These are phyloP conservation scores for Podarcis raffonei DNA, from an alignment of 2,113 vertebrate genomes.

Conservation along the genomic window DNA sequence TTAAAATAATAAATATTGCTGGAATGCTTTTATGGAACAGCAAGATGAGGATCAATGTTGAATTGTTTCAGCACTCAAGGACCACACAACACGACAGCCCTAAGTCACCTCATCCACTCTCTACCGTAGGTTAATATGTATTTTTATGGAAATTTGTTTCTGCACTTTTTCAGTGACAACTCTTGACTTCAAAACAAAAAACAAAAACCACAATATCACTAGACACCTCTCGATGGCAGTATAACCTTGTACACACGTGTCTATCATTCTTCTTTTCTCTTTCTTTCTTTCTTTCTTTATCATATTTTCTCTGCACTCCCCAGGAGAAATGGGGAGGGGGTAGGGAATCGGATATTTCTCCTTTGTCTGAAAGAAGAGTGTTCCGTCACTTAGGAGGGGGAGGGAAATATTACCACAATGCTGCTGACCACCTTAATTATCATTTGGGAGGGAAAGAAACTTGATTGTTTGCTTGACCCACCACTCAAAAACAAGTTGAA, in stretches of 20 bases:
- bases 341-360: background rate
- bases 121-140: background rate
- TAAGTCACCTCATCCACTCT: background rate
- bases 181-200: background rate
- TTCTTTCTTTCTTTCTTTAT: background rate
- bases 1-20: background rate
- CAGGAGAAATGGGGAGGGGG: conserved; percentile 31
- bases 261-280: conserved; percentile 15
- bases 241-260: conserved; percentile 57
- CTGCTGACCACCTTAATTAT: conserved; percentile 19
- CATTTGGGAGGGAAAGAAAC: conserved; percentile 7
- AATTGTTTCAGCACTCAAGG: conserved; percentile 20
- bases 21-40: conserved; percentile 1
- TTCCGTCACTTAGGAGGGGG: background rate
- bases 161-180: conserved; percentile 7
- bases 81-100: background rate
- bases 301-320: conserved; percentile 17
- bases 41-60: conserved; percentile 31
- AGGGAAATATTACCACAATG: background rate
- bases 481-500: conserved; percentile 21
- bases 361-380: conserved; percentile 34
- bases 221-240: conserved; percentile 73
- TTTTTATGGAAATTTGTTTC: conserved; percentile 1
- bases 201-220: conserved; percentile 51
- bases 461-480: background rate